Conservation (phyloP, 2,797 vertebrate species). For the Lepus oiostolus region DNA sequence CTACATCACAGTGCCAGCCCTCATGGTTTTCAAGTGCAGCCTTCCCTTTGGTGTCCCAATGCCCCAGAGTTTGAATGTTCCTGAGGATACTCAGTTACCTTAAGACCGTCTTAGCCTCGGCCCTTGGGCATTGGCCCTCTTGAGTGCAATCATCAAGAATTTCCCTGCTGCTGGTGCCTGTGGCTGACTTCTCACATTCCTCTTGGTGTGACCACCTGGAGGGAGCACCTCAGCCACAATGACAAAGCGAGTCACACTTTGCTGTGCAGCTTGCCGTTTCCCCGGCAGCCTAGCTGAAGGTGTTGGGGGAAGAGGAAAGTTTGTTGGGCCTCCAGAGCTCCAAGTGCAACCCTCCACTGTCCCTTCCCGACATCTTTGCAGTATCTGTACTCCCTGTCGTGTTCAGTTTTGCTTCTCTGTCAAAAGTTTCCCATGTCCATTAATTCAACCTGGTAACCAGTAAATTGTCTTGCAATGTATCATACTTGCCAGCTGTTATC, state of each 20-base stretch:
- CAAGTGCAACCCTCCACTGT: not conserved
- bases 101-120: not conserved
- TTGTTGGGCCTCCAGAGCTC: not conserved
- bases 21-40: not conserved
- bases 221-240: not conserved
- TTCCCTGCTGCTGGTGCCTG: not conserved
- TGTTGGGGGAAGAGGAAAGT: not conserved
- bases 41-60: not conserved
- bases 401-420: too few relatives aligned
- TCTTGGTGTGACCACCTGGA: not conserved
- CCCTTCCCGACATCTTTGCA: not conserved
- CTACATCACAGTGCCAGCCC: too few relatives aligned
- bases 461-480: not conserved
- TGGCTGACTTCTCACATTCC: not conserved
- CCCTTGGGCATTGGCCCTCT: too few relatives aligned
- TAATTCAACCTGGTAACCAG: not conserved
- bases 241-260: not conserved
- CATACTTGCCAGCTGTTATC: not conserved
- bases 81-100: not conserved
- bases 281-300: not conserved
- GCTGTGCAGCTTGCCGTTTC: not conserved
- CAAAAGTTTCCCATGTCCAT: not conserved
- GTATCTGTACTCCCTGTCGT: too few relatives aligned
- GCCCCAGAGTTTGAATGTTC: not conserved
- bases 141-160: not conserved